A percentile compares a stretch with the other conserved stretches of the same genome.
phyloP scores from a whole-genome alignment of 2,113 vertebrate genomes.

The Pygoscelis adeliae region DNA sequence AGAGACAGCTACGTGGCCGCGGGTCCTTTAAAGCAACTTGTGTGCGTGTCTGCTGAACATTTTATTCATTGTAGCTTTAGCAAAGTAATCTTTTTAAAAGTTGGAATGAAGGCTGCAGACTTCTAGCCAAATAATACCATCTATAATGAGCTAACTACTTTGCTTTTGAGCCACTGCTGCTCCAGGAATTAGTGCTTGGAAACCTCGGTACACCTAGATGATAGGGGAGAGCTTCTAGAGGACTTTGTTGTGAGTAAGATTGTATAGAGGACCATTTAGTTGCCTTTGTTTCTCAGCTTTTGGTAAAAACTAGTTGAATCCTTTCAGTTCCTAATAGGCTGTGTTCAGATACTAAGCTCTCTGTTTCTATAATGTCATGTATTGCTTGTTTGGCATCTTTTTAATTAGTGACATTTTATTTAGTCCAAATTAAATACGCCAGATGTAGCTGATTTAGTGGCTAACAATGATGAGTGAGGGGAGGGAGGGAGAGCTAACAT shows the following conservation, averaged over 20 bases:
- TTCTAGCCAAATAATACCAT: background rate
- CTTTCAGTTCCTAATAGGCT: slow-evolving; percentile 14
- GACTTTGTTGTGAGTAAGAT: background rate
- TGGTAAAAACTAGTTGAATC: background rate
- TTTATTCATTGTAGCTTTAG: background rate
- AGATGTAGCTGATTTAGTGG: slow-evolving; percentile 42
- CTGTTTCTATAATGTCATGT: background rate
- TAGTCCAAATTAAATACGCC: slow-evolving; percentile 45
- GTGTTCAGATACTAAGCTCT: background rate
- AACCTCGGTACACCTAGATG: background rate
- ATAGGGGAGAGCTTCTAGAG: background rate
- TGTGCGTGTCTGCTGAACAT: background rate
- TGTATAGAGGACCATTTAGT: background rate
- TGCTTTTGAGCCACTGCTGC: background rate
- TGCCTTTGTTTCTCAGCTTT: slow-evolving; percentile 36
- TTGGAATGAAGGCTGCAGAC: background rate
- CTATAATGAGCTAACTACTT: slow-evolving; percentile 16
- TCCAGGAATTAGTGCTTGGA: slow-evolving; percentile 17
- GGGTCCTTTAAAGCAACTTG: background rate
- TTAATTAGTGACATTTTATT: slow-evolving; percentile 55
- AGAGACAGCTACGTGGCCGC: background rate
- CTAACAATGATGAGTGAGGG: slow-evolving; percentile 48
- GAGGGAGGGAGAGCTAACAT: slow-evolving; percentile 11
- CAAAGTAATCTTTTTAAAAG: slow-evolving; percentile 13
- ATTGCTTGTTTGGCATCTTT: slow-evolving; percentile 6